Evolutionary conservation across 2,113 vertebrate species (phyloP), one percentile per base, ranked within the genome.

Genomic region (Benitochromis conjunctus): DNA sequence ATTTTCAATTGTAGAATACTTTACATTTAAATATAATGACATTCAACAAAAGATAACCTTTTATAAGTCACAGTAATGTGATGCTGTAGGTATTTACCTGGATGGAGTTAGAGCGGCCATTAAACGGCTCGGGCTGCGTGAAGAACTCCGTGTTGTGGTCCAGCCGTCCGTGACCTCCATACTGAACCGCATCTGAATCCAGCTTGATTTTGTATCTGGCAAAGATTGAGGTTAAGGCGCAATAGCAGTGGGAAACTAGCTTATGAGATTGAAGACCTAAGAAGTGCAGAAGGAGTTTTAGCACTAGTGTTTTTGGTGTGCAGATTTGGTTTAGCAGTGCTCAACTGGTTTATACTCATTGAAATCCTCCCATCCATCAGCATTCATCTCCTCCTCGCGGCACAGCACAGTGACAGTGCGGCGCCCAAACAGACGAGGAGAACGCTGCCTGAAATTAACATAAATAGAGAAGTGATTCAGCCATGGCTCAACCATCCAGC

Each of bases 141-240:
- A 98, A 98, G 94, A 97, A 99, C 13, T 99, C 97, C 0, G 97
- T 98, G 83, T 51, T 95, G 94, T 99, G 97, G 95, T 99, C 96
- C 93, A 99, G 90, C 82, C 99, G 97, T 88, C 97, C 96, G 87
- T 99, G 98, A 12, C 99, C 99, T 84, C 98, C 99, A 53, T 98
- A 99, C 16, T 94, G 92, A 14, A 3, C 80, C 79, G 94, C 95
- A 89, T 99, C 99, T 41, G 98, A 97, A 91, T 99, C 98, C 92
- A 99, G 96, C 86, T 97, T 97, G 90, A 99, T 98, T 95, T 96
- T 97, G 96, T 98, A 99, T 95, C 97, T 99, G 95, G 41, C 83
- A 57, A 43, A 82, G 76, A 81, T 41, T 21, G 1, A 71, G 80
- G 89, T 98, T 97, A 98, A 99, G 97, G 97, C 93, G 55, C 80